Evolutionary conservation across 2,888 invertebrate species (phyloP), one percentile per base, ranked within the genome.

Genomic region (Beris chalybata): DNA sequence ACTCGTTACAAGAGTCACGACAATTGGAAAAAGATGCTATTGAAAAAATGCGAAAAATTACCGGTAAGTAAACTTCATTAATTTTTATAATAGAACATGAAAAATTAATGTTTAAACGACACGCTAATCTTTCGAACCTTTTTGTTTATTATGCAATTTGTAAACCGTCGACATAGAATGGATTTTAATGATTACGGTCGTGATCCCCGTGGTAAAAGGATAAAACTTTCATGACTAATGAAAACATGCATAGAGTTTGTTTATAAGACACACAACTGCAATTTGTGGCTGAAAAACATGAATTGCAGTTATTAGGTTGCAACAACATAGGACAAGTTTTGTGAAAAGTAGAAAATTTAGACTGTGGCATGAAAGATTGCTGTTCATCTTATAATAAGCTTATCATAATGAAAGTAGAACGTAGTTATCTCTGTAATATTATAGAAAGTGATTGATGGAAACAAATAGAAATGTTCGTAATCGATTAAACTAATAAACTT

Each of bases 1-100:
- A 82, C n/a, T 85, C 86, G 0, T 77, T 83, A 48, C 79, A 81
- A 0, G 82, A 83, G 13, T 88, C 89, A 0, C 83, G 84, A 53
- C 77, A 82, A 3, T 76, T 88, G 22, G 83, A 84, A 73, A 79
- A 78, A 13, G 75, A 87, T 72, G 84, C 87, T 31, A 79, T 85
- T 68, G 79, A 81, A 64, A 77, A 85, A 73, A 78, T 83, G 77
- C 76, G 83, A 70, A 78, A 82, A 73, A 76, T 83, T 61, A 81
- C 82, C 72, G 80, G 83, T 76, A 73, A 73, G 71, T 69, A 50
- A 32, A 45, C 47, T 22, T 31, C 56, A 43, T 56, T 56, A 9
- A 56, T 11, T 13, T 56, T 56, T n/a, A 22, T 22, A 48, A 48
- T 6, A 15, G 11, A 13, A 3, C 7, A 32, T 32, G 31, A 32